phyloP scores from a whole-genome alignment of 2,888 invertebrate genomes.

The Clivina fossor region DNA sequence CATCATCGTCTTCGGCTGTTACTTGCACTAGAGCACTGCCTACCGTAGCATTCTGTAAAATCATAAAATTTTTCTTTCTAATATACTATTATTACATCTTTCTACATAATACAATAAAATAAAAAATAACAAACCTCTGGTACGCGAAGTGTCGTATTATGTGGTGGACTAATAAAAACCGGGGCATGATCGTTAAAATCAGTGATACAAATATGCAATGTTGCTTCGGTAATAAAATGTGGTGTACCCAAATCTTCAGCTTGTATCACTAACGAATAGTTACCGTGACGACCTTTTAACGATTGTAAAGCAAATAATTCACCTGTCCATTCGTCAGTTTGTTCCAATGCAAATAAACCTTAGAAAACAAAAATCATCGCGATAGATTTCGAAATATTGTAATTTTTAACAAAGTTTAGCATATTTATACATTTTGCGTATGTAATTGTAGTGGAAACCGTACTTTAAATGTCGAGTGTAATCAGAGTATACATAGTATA shows the following conservation, averaged over 20 bases:
- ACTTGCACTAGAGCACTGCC: slow-evolving; percentile 80
- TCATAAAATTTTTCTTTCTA: no score
- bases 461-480: no score
- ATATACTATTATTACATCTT: slow-evolving; percentile 4
- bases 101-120: not conserved
- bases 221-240: slow-evolving; percentile 65
- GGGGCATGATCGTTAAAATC: slow-evolving; percentile 92
- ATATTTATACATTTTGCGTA: no score
- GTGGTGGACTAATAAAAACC: slow-evolving; percentile 78
- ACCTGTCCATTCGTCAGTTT: slow-evolving; percentile 76
- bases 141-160: slow-evolving; percentile 83
- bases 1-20: slow-evolving; percentile 83
- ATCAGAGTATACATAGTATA: no score
- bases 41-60: slow-evolving; percentile 76
- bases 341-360: slow-evolving; percentile 71
- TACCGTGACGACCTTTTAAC: slow-evolving; percentile 81
- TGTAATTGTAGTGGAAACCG: no score
- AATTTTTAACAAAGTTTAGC: no score
- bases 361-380: slow-evolving; percentile 1
- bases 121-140: slow-evolving; percentile 70
- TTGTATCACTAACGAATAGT: slow-evolving; percentile 75
- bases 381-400: no score
- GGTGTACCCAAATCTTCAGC: slow-evolving; percentile 80
- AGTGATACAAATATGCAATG: slow-evolving; percentile 75
- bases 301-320: slow-evolving; percentile 71